Base-by-base conservation (phyloP, 2,888 invertebrate species). In the Cephus nigrinus region DNA sequence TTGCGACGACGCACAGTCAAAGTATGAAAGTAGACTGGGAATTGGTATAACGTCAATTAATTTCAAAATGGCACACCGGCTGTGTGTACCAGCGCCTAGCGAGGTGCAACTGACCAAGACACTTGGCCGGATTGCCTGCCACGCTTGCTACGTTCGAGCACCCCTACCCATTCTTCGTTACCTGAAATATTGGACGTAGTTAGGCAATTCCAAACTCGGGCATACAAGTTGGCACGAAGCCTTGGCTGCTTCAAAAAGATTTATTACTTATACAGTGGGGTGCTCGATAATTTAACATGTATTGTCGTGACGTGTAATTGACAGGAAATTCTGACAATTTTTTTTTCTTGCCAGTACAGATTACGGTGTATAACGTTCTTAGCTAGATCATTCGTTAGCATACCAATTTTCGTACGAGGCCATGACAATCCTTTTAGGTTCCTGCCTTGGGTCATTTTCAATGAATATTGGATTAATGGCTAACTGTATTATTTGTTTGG, bases 71-170 rank as follows among this genome's bases (percentile, higher is more conserved):
- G 55, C 55, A 55, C 5, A 55, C 55, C 23, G 9, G 55, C 15
- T 55, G 55, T 15, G 55, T 23, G 23, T 55, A 55, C 23, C 23
- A 23, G 2, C 23, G 55, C 9, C 55, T 2, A 76, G 76, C 76
- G 76, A 55, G 71, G 76, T 71, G 78, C 80, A 86, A 82, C 81
- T 84, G 83, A 82, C 87, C 84, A 84, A 88, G 86, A 88, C 84
- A 80, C 79, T 71, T 80, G 82, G 81, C 86, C 84, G 80, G 84
- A 84, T 88, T 86, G 87, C 89, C 86, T 88, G 88, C 86, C 86
- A 84, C 80, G 80, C 23, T 55, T 55, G 55, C 76, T 74, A 34
- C 81, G 78, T 75, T 80, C 82, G 80, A 78, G 77, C 81, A 77
- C 79, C 77, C 55, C 55, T 55, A 9, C 55, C 55, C 55, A 55